Base-by-base conservation (phyloP, 2,113 vertebrate genomes). In the Rhea americana region DNA sequence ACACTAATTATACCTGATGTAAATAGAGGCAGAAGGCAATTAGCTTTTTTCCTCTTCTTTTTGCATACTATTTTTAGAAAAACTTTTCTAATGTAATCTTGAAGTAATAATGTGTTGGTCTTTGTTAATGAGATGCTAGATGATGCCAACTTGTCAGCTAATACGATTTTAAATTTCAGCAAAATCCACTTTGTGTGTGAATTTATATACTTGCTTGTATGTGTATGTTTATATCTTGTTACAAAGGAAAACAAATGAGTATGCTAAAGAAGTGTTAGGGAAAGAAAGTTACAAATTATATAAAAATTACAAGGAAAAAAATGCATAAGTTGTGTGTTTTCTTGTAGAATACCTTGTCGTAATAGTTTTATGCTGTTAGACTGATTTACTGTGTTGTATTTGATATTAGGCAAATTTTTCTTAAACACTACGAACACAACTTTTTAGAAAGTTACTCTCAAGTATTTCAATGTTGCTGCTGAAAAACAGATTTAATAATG, bases 11-110 rank as follows among this genome's bases (percentile, higher is more conserved):
- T 83, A 78, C 50, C 17, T 56, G 58, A 19, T 85, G 62, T 93
- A 94, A 96, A 85, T 91, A 84, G 90, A 96, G 32, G 50, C 75
- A 89, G 61, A 93, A 88, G 39, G 10, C 19, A 91, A 45, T 82
- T 90, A 71, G 5, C n/a, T 76, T 78, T 94, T 86, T 81, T 50
- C 17, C 37, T 18, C 47, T 76, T 92, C 63, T 62, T 96, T 94
- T 66, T 93, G 26, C 66, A 22, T 67, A 39, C 58, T 91, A 62
- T 45, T 75, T 91, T 91, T 78, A 70, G 61, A 91, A 94, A 89
- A 88, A 76, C 55, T 9, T 58, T 82, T 94, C 50, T 77, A 24
- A 86, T 87, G 90, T 47, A 85, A 73, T 70, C 53, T 28, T 32
- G 32, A 68, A 85, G 9, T 47, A 51, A 2, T 95, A 90, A 48